These are phyloP conservation scores for Sialia sialis DNA, from an alignment of 2,113 vertebrate species.

Conservation along the genomic window DNA sequence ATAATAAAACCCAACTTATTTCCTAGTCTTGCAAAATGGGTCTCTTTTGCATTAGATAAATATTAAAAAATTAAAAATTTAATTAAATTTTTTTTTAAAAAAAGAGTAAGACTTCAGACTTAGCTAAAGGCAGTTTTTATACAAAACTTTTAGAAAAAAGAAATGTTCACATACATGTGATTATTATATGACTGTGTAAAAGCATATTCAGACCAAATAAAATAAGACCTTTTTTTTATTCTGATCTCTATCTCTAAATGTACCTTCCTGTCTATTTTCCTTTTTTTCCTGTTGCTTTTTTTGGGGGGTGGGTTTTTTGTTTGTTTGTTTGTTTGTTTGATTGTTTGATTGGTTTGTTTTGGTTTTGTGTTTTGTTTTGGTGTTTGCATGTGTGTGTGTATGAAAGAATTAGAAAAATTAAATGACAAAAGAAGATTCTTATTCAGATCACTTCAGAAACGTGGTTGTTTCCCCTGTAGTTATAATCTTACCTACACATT, in stretches of 20 bases:
- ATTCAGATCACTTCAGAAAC: neutral
- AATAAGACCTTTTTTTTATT: fast-evolving
- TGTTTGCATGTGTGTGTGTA: neutral
- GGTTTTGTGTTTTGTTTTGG: neutral
- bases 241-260: neutral
- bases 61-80: neutral
- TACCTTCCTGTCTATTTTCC: fast-evolving
- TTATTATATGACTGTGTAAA: neutral
- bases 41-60: neutral
- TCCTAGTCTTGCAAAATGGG: neutral
- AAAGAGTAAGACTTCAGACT: neutral
- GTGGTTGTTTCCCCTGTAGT: neutral
- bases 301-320: too few relatives aligned
- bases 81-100: too few relatives aligned
- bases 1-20: neutral
- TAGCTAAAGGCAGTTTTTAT: neutral
- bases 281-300: neutral
- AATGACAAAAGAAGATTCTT: neutral
- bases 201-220: neutral
- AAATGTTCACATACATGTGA: neutral
- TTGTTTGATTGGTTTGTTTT: neutral
- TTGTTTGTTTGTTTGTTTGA: too few relatives aligned
- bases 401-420: neutral
- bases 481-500: neutral
- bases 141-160: neutral